These are phyloP conservation scores for Drosophila merina DNA, from an alignment of 2,888 invertebrate genomes.

Conservation along the genomic window DNA sequence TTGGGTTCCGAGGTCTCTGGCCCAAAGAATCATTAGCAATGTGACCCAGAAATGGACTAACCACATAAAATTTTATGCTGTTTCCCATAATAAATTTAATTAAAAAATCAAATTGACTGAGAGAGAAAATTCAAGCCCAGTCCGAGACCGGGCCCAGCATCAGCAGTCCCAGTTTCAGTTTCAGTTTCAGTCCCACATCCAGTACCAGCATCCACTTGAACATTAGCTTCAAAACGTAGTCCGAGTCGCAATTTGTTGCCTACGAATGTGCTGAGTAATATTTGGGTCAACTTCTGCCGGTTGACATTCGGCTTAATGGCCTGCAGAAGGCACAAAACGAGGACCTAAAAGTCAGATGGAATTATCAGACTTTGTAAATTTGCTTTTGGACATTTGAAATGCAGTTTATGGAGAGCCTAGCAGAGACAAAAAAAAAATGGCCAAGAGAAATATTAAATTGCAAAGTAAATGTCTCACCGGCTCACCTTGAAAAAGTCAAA, in stretches of 20 bases:
- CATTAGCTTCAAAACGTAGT: slow-evolving; percentile 27
- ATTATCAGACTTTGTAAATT: slow-evolving; percentile 41
- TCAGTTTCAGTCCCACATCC: neutral
- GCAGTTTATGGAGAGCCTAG: slow-evolving; percentile 40
- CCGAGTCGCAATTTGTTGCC: slow-evolving; percentile 14
- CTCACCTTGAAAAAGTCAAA: slow-evolving; percentile 34
- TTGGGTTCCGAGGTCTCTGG: slow-evolving; percentile 12
- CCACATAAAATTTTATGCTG: slow-evolving; percentile 72
- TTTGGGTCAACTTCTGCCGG: slow-evolving; percentile 48
- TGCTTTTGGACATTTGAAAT: slow-evolving; percentile 29
- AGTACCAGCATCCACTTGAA: slow-evolving; percentile 34
- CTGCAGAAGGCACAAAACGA: slow-evolving; percentile 34
- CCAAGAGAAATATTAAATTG: slow-evolving; percentile 11
- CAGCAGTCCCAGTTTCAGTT: neutral
- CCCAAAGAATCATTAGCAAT: slow-evolving; percentile 62
- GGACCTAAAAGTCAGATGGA: slow-evolving; percentile 33
- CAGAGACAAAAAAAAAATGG: slow-evolving; percentile 3
- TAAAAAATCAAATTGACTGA: slow-evolving; percentile 68
- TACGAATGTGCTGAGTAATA: slow-evolving; percentile 40
- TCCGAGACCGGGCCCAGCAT: neutral
- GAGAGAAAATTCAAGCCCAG: slow-evolving; percentile 18
- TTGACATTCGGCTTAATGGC: slow-evolving; percentile 45
- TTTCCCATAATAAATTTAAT: slow-evolving; percentile 75
- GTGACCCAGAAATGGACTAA: slow-evolving; percentile 69
- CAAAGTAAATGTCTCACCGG: slow-evolving; percentile 18